phyloP scores from a whole-genome alignment of 2,888 invertebrate genomes.

The Piscicola geometra region DNA sequence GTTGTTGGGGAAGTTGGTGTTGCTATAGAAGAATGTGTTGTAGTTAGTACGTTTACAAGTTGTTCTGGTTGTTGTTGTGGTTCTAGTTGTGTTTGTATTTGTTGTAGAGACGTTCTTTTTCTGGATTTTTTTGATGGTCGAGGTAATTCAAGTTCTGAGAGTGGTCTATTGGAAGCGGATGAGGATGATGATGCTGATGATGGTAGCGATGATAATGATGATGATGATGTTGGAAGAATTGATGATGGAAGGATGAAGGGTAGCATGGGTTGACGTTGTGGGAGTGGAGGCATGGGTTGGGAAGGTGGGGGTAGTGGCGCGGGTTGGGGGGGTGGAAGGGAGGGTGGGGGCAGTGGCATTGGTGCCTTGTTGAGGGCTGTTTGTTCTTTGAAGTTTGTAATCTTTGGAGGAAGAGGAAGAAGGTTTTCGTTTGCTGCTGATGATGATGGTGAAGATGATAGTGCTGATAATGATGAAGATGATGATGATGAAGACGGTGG shows the following conservation, averaged over 20 bases:
- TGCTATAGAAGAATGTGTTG: background rate
- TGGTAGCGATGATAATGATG: too few species aligned
- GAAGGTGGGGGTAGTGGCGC: background rate
- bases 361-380: background rate
- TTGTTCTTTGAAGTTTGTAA: background rate
- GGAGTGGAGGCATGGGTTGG: too few species aligned
- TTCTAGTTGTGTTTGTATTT: background rate
- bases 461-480: conserved; percentile 1
- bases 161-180: too few species aligned
- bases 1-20: background rate
- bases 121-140: too few species aligned
- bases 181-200: too few species aligned
- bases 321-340: background rate
- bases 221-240: too few species aligned
- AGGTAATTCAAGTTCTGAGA: background rate
- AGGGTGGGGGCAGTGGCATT: background rate
- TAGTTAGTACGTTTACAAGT: background rate
- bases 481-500: background rate
- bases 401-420: conserved; percentile 3
- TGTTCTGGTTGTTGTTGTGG: background rate
- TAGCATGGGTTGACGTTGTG: too few species aligned
- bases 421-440: background rate
- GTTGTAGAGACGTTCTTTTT: too few species aligned
- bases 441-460: background rate
- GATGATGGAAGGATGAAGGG: too few species aligned